Conservation (phyloP, 2,888 invertebrate genomes). For the Aphodius granarius region DNA sequence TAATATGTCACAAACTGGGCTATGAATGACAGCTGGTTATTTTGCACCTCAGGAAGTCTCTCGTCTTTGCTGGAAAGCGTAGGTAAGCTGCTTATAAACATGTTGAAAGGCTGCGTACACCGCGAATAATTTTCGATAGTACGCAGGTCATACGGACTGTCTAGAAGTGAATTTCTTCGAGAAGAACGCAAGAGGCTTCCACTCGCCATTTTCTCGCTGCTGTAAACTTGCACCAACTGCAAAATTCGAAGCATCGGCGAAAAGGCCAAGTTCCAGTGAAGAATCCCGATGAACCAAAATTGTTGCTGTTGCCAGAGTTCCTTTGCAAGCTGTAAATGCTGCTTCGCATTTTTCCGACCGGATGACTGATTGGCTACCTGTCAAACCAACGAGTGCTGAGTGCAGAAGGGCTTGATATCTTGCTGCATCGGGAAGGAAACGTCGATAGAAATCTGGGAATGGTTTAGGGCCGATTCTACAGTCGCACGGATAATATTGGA, state of each 20-base stretch:
- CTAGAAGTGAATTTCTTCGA: constrained; percentile 1
- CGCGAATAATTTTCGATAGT: not conserved
- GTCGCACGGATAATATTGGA: too few species aligned
- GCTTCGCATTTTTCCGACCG: not conserved
- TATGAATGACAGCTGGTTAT: not conserved
- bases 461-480: too few species aligned
- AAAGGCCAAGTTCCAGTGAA: not conserved
- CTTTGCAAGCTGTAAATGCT: not conserved
- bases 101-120: not conserved
- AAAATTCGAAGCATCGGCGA: not conserved
- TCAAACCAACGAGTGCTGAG: not conserved
- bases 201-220: not conserved
- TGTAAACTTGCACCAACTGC: not conserved
- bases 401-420: constrained; percentile 23
- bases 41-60: not conserved
- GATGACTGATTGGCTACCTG: not conserved
- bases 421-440: constrained; percentile 44
- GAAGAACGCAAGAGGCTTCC: not conserved
- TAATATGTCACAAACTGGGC: too few species aligned
- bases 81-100: not conserved
- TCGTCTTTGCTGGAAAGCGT: not conserved
- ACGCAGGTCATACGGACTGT: not conserved
- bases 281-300: not conserved
- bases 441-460: constrained; percentile 47
- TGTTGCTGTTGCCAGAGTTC: not conserved